Percentiles rank a stretch among this genome's conserved stretches.
Conservation (phyloP, 1,140 invertebrate species). For the Lordiphosa collinella region DNA sequence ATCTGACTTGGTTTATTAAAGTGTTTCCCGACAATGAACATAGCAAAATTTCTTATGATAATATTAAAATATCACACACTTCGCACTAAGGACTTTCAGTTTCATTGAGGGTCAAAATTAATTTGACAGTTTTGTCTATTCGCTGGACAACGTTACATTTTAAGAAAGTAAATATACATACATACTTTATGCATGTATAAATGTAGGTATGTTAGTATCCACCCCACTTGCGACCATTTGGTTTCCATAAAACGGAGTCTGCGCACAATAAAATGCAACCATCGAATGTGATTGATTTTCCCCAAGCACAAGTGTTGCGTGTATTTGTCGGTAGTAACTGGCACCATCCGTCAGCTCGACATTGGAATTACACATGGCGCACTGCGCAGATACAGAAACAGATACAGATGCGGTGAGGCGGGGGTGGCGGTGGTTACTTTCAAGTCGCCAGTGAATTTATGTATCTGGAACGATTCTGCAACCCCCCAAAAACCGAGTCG, state of each 20-base stretch:
- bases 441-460: constrained; percentile 44
- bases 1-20: too few relatives aligned
- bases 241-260: constrained; percentile 40
- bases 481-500: constrained; percentile 34
- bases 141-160: constrained; percentile 8
- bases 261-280: constrained; percentile 49
- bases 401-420: constrained; percentile 10
- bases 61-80: not conserved
- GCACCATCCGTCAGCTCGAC: constrained; percentile 18
- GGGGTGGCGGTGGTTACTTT: constrained; percentile 46
- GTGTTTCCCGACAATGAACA: too few relatives aligned
- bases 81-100: constrained; percentile 16
- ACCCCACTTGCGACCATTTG: not conserved
- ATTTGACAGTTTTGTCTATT: constrained; percentile 16
- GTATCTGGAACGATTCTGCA: constrained; percentile 58
- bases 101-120: constrained; percentile 25
- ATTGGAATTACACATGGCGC: constrained; percentile 15
- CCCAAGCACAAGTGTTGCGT: not conserved
- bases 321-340: constrained; percentile 27
- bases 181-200: not conserved
- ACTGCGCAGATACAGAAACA: constrained; percentile 38
- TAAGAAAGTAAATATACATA: constrained; percentile 24
- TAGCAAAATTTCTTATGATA: not conserved
- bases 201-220: constrained; percentile 4
- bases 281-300: constrained; percentile 62